These are phyloP conservation scores for Cercopithecus mona DNA, from an alignment of 2,113 vertebrate genomes.

Conservation along the genomic window DNA sequence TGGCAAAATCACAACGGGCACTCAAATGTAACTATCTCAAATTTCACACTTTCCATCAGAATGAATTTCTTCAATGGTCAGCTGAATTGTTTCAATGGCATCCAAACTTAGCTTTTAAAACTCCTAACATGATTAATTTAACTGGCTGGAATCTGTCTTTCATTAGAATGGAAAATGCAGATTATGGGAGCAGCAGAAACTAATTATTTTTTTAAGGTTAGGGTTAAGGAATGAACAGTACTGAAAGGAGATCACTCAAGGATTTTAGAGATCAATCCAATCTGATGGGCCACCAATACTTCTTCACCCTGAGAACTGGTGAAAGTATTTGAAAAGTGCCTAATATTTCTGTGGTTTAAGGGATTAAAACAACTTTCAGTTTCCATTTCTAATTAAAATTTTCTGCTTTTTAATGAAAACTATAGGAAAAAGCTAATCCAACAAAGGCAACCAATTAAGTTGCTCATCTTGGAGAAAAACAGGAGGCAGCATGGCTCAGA, in stretches of 20 bases:
- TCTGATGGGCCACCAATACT: background rate
- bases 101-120: constrained; percentile 17
- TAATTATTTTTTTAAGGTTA: background rate
- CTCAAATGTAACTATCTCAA: background rate
- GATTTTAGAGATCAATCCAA: background rate
- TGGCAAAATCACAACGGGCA: background rate
- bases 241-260: background rate
- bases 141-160: background rate
- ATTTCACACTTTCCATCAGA: background rate
- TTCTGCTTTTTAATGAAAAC: constrained; percentile 28
- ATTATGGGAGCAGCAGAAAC: background rate
- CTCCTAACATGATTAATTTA: background rate
- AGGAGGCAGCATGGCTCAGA: background rate
- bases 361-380: background rate
- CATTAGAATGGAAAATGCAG: background rate
- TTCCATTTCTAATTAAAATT: constrained; percentile 13
- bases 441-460: background rate
- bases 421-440: background rate
- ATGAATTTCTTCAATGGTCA: background rate
- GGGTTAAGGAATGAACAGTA: background rate
- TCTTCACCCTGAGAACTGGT: background rate
- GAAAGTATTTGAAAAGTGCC: constrained; percentile 15
- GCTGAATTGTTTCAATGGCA: background rate
- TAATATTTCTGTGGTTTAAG: constrained; percentile 5
- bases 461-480: background rate